Conservation (phyloP, 2,888 invertebrate genomes). For the Anticlea derivata region DNA sequence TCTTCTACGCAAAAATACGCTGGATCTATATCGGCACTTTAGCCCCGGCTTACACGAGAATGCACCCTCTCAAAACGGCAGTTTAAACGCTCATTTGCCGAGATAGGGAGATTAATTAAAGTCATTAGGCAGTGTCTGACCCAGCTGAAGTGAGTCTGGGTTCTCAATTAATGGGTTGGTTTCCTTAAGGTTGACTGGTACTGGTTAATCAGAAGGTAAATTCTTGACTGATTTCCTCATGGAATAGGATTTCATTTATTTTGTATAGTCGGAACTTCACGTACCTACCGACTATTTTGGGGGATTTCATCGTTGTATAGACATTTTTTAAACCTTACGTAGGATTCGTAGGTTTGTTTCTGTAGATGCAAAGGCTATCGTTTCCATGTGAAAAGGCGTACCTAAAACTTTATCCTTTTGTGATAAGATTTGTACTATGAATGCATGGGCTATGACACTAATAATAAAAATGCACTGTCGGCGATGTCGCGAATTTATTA, state of each 20-base stretch:
- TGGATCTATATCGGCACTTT: too few species aligned
- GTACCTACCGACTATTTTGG: too few species aligned
- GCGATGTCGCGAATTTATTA: conserved; percentile 20
- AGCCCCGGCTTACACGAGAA: not conserved
- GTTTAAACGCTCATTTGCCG: conserved; percentile 39
- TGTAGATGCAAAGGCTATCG: not conserved
- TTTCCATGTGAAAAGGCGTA: not conserved
- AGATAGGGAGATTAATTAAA: conserved; percentile 47
- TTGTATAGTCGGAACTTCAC: too few species aligned
- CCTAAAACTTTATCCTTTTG: not conserved
- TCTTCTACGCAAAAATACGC: too few species aligned
- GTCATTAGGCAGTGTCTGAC: conserved; percentile 46
- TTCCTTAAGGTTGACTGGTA: conserved; percentile 31
- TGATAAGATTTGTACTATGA: not conserved
- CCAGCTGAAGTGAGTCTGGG: conserved; percentile 27
- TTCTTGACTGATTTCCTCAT: conserved; percentile 2
- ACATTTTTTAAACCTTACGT: too few species aligned
- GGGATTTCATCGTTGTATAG: too few species aligned
- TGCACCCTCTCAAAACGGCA: conserved; percentile 20
- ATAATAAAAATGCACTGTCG: conserved; percentile 16
- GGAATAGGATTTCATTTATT: not conserved
- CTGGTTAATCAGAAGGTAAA: conserved; percentile 12
- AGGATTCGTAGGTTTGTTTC: too few species aligned
- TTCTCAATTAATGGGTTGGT: conserved; percentile 44
- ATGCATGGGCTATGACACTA: not conserved